Evolutionary conservation across 1,140 invertebrate genomes (phyloP).

Genomic region (Homarus americanus): DNA sequence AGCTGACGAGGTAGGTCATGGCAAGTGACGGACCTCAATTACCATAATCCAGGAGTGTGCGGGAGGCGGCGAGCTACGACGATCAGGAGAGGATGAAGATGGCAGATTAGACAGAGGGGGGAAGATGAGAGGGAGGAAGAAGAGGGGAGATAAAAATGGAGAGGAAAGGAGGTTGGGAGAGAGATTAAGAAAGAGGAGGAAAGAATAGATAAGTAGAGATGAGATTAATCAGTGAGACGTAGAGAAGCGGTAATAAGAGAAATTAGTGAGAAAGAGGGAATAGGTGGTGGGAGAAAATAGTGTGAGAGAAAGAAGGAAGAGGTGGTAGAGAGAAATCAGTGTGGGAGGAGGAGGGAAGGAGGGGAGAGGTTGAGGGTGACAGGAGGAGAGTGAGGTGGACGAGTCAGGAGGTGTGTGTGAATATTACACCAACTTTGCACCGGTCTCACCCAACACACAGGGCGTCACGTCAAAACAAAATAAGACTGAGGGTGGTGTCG

Average conservation of each 20-base stretch:
- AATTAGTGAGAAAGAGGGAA: background rate
- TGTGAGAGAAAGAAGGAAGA: background rate
- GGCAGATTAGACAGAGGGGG: background rate
- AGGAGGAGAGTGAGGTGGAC: background rate
- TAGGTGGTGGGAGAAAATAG: background rate
- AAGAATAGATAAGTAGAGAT: background rate
- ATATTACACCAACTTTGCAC: too few species aligned
- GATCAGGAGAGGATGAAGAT: background rate
- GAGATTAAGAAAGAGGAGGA: too few species aligned
- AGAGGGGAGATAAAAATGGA: background rate
- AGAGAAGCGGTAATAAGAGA: background rate
- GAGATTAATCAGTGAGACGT: too few species aligned
- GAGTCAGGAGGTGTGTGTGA: too few species aligned
- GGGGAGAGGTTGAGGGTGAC: background rate
- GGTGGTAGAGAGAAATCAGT: background rate
- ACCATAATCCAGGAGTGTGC: background rate
- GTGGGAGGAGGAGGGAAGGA: background rate
- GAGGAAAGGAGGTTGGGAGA: background rate
- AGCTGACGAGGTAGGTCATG: background rate
- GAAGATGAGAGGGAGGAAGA: background rate
- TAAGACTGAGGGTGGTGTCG: too few species aligned
- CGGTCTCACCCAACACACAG: too few species aligned
- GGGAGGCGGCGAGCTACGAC: too few species aligned
- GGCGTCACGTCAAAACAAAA: too few species aligned
- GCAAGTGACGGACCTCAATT: background rate